Conservation (phyloP, 2,113 vertebrate species). For the Corythaixoides concolor region DNA sequence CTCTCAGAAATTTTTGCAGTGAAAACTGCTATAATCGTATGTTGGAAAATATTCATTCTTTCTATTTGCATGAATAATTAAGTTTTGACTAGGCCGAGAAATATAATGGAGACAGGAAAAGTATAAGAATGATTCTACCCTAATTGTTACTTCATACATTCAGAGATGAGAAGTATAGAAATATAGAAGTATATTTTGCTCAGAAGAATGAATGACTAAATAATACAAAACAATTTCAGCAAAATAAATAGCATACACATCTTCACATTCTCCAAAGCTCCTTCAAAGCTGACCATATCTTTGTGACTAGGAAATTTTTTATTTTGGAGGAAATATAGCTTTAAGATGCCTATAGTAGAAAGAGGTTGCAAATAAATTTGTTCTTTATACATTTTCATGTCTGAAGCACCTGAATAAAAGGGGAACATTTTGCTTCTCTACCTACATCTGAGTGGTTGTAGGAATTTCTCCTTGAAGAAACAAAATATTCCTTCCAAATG, state of each 20-base stretch:
- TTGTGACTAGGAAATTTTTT: neutral
- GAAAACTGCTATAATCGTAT: neutral
- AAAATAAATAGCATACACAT: neutral
- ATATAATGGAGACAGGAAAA: neutral
- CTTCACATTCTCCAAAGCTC: neutral
- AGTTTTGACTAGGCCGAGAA: conserved; percentile 7
- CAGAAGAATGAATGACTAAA: neutral
- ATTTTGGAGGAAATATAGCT: neutral
- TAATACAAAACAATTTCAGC: neutral
- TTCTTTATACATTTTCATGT: neutral
- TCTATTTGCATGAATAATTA: conserved; percentile 35
- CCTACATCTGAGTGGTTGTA: neutral
- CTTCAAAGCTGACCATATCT: neutral
- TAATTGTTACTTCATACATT: neutral
- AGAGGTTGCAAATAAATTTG: neutral
- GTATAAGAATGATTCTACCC: neutral
- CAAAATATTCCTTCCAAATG: neutral
- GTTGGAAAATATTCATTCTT: conserved; percentile 38
- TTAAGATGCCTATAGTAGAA: neutral
- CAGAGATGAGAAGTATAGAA: neutral
- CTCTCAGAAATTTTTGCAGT: neutral
- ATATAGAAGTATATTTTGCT: too few relatives aligned
- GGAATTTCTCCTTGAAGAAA: neutral
- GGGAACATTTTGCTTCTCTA: neutral
- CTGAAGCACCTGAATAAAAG: neutral